phyloP scores from a whole-genome alignment of 2,797 vertebrate genomes.

The Chaetophractus vellerosus region DNA sequence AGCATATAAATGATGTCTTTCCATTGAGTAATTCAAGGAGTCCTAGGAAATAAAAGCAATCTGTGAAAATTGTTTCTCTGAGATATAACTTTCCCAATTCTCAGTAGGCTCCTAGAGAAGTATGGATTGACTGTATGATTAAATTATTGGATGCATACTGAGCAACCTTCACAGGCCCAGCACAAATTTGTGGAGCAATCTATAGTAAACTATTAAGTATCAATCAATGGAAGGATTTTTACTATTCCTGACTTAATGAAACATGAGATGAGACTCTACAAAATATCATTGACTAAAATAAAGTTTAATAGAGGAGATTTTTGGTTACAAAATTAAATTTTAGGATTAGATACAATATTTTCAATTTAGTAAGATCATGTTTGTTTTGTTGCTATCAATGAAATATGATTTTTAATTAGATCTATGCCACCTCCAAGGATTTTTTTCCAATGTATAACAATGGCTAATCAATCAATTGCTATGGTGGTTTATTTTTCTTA shows the following conservation, averaged over 20 bases:
- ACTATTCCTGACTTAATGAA: background rate
- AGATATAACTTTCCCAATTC: background rate
- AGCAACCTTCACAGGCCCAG: background rate
- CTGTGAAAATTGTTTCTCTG: constrained; percentile 26
- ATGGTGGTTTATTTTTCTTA: background rate
- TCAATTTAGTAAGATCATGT: background rate
- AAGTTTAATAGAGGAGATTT: background rate
- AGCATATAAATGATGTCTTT: background rate
- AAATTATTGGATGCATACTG: background rate
- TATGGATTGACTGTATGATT: background rate
- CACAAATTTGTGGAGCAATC: constrained; percentile 11
- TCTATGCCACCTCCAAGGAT: background rate
- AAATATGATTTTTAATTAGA: background rate
- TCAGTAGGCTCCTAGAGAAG: background rate
- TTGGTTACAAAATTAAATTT: background rate
- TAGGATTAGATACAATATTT: background rate
- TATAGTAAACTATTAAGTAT: background rate
- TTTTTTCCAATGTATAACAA: background rate
- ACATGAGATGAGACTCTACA: background rate
- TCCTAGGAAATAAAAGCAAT: background rate
- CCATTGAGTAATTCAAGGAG: background rate
- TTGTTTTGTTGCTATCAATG: background rate
- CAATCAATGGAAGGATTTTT: background rate
- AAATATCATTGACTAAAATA: background rate
- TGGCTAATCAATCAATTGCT: background rate